Base-by-base conservation (phyloP, 1,140 invertebrate genomes). In the Diplogasteroides magnus region DNA sequence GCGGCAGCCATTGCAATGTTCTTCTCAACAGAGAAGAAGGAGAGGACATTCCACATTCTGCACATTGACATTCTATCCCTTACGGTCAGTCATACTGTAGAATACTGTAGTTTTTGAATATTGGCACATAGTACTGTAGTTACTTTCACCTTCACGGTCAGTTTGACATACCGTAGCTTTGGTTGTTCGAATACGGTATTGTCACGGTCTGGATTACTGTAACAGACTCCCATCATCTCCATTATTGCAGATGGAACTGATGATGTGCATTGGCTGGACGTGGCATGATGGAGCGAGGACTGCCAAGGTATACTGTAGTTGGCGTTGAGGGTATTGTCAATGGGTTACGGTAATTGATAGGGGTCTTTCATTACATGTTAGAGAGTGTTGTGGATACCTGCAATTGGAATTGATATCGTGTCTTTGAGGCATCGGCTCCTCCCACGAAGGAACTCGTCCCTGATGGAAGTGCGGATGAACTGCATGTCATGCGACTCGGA, bases 21-120 rank as follows among this genome's bases (percentile, higher is more conserved):
- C 19, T 55, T 78, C 48, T 63, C 66, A 23, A 29, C 61, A 26
- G 63, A 77, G 55, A 71, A 69, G 28, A 69, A 68, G 28, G 72
- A 68, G 48, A 63, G 37, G 3, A 61, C 71, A 23, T 31, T 79
- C 1, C 78, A 78, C 68, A 76, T 81, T 60, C 71, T 82, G 29
- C 70, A 81, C 58, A 68, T 83, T 14, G 79, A 81, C 61, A 82
- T 81, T 74, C 67, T 83, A 31, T 72, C 62, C 15, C 56, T 81
- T 25, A 74, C 79, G 31, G 75, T 78, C 27, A 29, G 65, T n/a
- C 2, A 37, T 69, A 19, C 28, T 69, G 14, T 56, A n/a, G 26
- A 58, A 69, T 56, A 15, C n/a, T n/a, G n/a, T n/a, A n/a, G n/a
- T n/a, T n/a, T n/a, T n/a, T n/a, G n/a, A n/a, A n/a, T n/a, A n/a